Conservation (phyloP, 2,888 invertebrate species). For the Myopa tessellatipennis region DNA sequence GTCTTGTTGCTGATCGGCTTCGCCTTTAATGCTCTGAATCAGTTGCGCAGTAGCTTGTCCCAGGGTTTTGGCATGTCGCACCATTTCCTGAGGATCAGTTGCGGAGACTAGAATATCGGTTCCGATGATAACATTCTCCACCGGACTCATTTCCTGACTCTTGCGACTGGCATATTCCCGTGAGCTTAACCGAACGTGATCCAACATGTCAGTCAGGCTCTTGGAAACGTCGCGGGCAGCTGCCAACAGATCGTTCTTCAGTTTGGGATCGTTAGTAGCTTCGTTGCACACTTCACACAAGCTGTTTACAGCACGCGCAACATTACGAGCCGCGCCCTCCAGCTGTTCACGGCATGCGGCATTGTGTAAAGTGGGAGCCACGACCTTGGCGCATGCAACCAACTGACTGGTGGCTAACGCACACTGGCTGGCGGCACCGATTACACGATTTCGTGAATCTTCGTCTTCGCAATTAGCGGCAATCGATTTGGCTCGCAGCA, state of each 20-base stretch:
- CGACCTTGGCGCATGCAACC: conserved; percentile 96
- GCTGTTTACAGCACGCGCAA: conserved; percentile 90
- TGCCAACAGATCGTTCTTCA: conserved; percentile 79
- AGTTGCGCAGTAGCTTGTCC: conserved; percentile 95
- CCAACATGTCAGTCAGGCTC: conserved; percentile 88
- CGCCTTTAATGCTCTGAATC: conserved; percentile 94
- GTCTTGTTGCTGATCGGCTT: conserved; percentile 89
- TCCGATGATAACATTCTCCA: conserved; percentile 90
- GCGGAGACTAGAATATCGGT: conserved; percentile 89
- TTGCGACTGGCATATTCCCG: conserved; percentile 75
- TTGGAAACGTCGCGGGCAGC: conserved; percentile 91
- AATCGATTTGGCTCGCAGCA: conserved; percentile 95
- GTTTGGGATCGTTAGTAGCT: conserved; percentile 75
- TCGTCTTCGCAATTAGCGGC: conserved; percentile 86
- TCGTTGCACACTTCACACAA: conserved; percentile 86
- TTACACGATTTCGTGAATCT: conserved; percentile 73
- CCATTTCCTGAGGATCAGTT: conserved; percentile 93
- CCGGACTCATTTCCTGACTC: conserved; percentile 81
- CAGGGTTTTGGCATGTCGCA: conserved; percentile 88
- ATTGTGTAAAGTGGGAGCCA: conserved; percentile 85
- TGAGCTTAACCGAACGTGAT: conserved; percentile 84
- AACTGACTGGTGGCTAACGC: conserved; percentile 97
- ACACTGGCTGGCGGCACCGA: conserved; percentile 96
- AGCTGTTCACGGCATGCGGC: conserved; percentile 91
- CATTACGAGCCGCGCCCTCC: conserved; percentile 91